These are phyloP conservation scores for Aspidoscelis tigris DNA, from an alignment of 2,113 vertebrate species.

Conservation along the genomic window DNA sequence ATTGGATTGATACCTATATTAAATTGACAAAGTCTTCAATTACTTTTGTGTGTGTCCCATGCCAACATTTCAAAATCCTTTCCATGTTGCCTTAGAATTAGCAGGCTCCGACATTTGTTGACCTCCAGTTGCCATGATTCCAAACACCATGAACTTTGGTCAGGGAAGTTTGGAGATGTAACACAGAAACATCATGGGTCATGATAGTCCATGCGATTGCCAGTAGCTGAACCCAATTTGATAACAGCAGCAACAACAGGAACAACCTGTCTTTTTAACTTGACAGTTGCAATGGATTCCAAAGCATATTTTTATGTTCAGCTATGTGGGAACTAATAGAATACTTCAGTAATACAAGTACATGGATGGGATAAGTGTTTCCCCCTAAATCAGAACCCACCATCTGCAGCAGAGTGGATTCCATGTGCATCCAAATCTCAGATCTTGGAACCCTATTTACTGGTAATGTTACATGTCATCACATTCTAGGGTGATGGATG, in stretches of 20 bases:
- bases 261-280: neutral
- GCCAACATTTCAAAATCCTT: neutral
- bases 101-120: neutral
- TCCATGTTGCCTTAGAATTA: neutral
- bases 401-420: neutral
- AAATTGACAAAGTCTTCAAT: neutral
- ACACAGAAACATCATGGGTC: too few species aligned
- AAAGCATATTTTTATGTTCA: neutral
- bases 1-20: neutral
- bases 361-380: neutral
- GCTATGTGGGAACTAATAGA: neutral
- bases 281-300: neutral
- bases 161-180: too few species aligned
- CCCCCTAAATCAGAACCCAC: neutral
- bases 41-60: neutral
- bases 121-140: neutral
- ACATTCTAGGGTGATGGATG: neutral
- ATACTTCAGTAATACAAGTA: neutral
- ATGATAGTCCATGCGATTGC: too few species aligned
- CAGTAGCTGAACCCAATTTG: too few species aligned
- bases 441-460: neutral
- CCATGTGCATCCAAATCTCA: neutral
- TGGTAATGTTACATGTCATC: neutral
- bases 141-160: neutral
- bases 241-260: too few species aligned